Evolutionary conservation across 2,888 invertebrate genomes (phyloP).

Genomic region (Lepidocyrtoides sp.): DNA sequence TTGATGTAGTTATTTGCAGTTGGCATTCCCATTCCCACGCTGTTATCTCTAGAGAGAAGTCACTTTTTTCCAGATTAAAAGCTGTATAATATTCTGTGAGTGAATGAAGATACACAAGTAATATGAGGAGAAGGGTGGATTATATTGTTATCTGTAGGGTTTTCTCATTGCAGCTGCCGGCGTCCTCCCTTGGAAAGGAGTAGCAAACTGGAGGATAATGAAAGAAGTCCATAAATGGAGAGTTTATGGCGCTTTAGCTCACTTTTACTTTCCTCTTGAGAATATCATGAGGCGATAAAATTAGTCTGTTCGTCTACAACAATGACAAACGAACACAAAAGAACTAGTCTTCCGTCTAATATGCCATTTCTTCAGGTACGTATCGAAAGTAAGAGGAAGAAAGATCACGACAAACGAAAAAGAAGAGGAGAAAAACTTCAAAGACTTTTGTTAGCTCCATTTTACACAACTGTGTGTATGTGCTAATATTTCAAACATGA

Average conservation of each 20-base stretch:
- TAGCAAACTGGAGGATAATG: constrained; percentile 47
- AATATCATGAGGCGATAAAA: constrained; percentile 62
- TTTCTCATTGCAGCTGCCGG: not conserved
- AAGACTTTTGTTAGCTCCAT: not conserved
- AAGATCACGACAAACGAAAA: not conserved
- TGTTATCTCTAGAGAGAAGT: constrained; percentile 60
- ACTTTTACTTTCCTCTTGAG: constrained; percentile 67
- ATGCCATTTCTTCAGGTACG: constrained; percentile 54
- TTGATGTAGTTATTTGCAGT: constrained; percentile 71
- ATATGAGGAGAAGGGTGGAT: not conserved
- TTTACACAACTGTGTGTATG: too few species aligned
- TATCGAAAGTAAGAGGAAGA: not conserved
- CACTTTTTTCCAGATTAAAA: constrained; percentile 63
- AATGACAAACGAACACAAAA: constrained; percentile 48
- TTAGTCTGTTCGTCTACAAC: constrained; percentile 46
- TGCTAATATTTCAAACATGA: not conserved
- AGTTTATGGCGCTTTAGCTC: constrained; percentile 66
- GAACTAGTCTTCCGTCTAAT: constrained; percentile 48
- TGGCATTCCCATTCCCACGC: constrained; percentile 70
- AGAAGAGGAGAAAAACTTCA: not conserved
- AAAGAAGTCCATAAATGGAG: constrained; percentile 65
- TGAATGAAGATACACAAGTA: not conserved
- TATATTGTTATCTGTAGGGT: constrained; percentile 36
- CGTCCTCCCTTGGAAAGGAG: not conserved
- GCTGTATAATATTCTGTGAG: constrained; percentile 19